Percentiles rank a stretch among this genome's conserved stretches.
These are phyloP conservation scores for Gopherus flavomarginatus DNA, from an alignment of 2,113 vertebrate genomes.

Conservation along the genomic window DNA sequence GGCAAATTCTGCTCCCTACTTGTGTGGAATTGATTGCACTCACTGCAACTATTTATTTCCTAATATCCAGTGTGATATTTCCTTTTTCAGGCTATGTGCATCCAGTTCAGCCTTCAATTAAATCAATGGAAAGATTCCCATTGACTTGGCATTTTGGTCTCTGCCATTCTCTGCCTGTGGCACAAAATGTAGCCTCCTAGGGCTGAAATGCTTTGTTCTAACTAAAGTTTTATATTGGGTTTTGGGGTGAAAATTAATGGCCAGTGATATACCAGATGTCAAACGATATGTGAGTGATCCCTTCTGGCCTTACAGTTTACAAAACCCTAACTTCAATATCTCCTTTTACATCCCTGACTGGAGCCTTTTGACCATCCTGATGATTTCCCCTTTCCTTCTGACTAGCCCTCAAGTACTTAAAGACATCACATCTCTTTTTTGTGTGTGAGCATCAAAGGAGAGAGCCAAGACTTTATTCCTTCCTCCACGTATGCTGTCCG, in stretches of 20 bases:
- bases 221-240: background rate
- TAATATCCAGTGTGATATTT: conserved; percentile 28
- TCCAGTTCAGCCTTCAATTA: conserved; percentile 20
- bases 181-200: background rate
- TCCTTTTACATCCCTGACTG: background rate
- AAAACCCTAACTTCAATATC: background rate
- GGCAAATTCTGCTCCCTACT: conserved; percentile 4
- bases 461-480: background rate
- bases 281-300: background rate
- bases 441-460: background rate
- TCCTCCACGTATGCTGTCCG: rapidly evolving
- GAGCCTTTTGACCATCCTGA: background rate
- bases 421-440: background rate
- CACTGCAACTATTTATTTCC: conserved; percentile 31
- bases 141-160: background rate
- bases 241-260: background rate
- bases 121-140: conserved; percentile 12
- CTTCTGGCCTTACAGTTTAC: background rate
- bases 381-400: background rate
- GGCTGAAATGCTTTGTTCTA: background rate
- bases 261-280: background rate
- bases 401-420: conserved; percentile 21
- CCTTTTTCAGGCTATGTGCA: background rate
- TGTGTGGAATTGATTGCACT: conserved; percentile 2
- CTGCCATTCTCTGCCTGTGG: background rate